Conservation (phyloP, 2,888 invertebrate species). For the Scrobipalpa costella region DNA sequence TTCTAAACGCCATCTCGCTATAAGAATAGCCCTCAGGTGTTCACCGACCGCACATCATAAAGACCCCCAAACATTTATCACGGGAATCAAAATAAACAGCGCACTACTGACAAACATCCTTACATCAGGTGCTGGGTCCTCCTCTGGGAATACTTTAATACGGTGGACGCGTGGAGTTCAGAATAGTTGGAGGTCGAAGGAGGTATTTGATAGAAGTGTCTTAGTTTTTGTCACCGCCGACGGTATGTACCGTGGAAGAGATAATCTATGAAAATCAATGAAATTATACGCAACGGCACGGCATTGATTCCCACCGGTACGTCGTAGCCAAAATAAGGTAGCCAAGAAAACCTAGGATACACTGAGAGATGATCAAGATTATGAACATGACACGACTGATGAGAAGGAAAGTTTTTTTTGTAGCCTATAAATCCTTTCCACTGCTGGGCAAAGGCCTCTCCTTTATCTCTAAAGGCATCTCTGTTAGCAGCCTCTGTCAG, state of each 20-base stretch:
- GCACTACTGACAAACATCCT: slow-evolving; percentile 10
- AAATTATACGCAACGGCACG: too few relatives aligned
- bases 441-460: too few relatives aligned
- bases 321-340: slow-evolving; percentile 80
- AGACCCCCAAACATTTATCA: slow-evolving; percentile 53
- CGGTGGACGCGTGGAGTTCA: slow-evolving; percentile 59
- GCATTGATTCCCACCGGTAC: too few relatives aligned
- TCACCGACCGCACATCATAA: slow-evolving; percentile 28
- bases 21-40: slow-evolving; percentile 27
- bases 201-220: neutral
- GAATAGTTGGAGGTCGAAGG: neutral
- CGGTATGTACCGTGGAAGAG: too few relatives aligned
- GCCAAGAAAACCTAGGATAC: slow-evolving; percentile 53
- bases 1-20: slow-evolving; percentile 3
- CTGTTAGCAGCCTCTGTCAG: too few relatives aligned
- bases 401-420: too few relatives aligned
- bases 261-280: too few relatives aligned
- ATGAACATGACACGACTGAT: too few relatives aligned
- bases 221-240: too few relatives aligned
- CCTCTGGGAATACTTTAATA: slow-evolving; percentile 76
- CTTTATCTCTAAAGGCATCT: too few relatives aligned
- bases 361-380: slow-evolving; percentile 44
- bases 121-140: slow-evolving; percentile 66
- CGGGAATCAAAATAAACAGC: slow-evolving; percentile 58
- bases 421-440: too few relatives aligned